Percentiles rank a stretch among this genome's conserved stretches.
These are phyloP conservation scores for Bubo bubo DNA, from an alignment of 2,113 vertebrate genomes.

Conservation along the genomic window DNA sequence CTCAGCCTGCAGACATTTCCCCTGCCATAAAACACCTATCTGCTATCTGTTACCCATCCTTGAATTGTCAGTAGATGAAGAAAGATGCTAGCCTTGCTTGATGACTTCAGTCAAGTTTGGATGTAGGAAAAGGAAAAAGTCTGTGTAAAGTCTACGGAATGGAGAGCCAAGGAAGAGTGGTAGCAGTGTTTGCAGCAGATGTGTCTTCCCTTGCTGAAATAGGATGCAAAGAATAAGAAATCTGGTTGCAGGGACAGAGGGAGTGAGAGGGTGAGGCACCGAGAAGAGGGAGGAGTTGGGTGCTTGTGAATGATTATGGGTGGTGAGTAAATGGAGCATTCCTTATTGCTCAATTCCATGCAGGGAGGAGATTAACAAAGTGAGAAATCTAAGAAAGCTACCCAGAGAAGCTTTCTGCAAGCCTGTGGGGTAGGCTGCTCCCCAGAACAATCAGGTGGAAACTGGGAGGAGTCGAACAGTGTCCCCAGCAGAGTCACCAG, in stretches of 20 bases:
- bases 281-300: not conserved
- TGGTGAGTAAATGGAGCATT: not conserved
- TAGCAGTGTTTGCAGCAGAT: not conserved
- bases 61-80: accelerated
- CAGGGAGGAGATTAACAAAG: not conserved
- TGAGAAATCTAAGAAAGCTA: not conserved
- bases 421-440: not conserved
- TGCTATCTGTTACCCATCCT: not conserved
- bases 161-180: not conserved
- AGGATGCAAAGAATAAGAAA: not conserved
- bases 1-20: not conserved
- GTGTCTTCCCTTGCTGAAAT: not conserved
- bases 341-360: not conserved
- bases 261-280: not conserved
- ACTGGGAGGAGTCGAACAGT: not conserved
- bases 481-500: not conserved
- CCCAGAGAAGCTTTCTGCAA: not conserved
- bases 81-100: not conserved
- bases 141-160: not conserved
- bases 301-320: not conserved
- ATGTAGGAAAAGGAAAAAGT: not conserved
- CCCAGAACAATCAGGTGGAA: not conserved
- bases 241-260: not conserved
- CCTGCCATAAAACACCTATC: not conserved
- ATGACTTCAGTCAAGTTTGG: not conserved